These are phyloP conservation scores for Sylvia borin DNA, from an alignment of 2,797 vertebrate genomes.

Conservation along the genomic window DNA sequence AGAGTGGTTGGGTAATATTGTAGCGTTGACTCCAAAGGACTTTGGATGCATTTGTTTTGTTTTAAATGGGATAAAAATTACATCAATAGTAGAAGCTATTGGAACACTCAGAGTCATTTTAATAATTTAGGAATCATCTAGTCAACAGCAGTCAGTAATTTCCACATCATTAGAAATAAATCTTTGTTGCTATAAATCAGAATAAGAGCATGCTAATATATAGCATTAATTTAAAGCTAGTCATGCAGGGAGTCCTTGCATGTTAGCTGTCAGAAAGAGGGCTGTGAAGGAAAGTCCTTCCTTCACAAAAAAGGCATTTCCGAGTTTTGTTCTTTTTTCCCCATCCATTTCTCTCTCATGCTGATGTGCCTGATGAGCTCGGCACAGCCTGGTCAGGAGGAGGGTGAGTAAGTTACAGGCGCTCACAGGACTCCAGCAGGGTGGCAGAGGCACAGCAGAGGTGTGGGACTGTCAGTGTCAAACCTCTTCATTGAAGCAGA, in stretches of 20 bases:
- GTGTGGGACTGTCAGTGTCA: accelerated
- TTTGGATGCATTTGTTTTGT: background rate
- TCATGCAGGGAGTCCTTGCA: background rate
- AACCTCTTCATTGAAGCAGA: background rate
- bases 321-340: background rate
- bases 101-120: background rate
- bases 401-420: background rate
- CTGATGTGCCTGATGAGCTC: accelerated
- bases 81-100: background rate
- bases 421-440: background rate
- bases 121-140: background rate
- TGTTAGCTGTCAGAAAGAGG: background rate
- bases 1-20: background rate
- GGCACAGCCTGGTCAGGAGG: accelerated
- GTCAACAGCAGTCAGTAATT: background rate
- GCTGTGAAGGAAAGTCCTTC: background rate
- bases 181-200: background rate
- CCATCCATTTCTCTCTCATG: background rate
- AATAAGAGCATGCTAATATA: background rate
- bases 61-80: background rate
- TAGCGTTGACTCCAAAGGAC: background rate
- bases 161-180: background rate
- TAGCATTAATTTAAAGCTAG: background rate
- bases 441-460: background rate
- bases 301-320: background rate